These are phyloP conservation scores for Chrysaora quinquecirrha DNA, from an alignment of 30 jellyfish, hydroid and myxozoan species.

Conservation along the genomic window DNA sequence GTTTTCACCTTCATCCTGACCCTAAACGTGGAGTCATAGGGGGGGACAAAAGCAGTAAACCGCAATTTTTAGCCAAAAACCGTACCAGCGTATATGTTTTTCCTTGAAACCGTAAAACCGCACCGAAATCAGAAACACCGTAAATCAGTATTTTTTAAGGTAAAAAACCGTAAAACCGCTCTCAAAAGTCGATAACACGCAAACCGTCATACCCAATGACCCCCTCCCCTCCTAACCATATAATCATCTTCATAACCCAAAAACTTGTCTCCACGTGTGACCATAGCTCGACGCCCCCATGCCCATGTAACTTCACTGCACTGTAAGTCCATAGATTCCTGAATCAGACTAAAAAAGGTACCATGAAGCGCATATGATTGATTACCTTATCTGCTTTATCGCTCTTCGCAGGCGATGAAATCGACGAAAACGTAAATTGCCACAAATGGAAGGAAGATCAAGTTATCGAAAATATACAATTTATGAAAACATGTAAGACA, in stretches of 20 bases:
- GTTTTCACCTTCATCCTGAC: too few relatives aligned
- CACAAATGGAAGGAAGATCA: neutral
- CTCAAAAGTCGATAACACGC: too few relatives aligned
- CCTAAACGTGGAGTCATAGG: too few relatives aligned
- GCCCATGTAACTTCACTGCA: neutral
- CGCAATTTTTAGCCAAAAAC: too few relatives aligned
- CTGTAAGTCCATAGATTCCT: neutral
- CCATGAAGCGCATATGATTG: neutral
- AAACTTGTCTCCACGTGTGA: neutral
- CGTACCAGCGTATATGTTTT: too few relatives aligned
- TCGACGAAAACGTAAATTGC: neutral
- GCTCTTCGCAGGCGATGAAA: neutral
- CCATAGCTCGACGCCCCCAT: neutral
- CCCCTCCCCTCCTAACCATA: too few relatives aligned
- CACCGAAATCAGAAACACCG: too few relatives aligned
- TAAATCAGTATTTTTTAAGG: too few relatives aligned
- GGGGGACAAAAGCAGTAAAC: too few relatives aligned
- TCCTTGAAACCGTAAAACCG: too few relatives aligned
- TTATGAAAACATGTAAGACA: neutral
- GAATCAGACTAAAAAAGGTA: neutral
- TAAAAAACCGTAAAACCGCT: too few relatives aligned
- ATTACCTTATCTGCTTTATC: neutral
- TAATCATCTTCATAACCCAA: neutral
- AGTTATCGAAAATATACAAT: neutral
- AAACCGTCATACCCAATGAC: too few relatives aligned